Base-by-base conservation (phyloP, 2,888 invertebrate species). In the Malacosoma neustria region DNA sequence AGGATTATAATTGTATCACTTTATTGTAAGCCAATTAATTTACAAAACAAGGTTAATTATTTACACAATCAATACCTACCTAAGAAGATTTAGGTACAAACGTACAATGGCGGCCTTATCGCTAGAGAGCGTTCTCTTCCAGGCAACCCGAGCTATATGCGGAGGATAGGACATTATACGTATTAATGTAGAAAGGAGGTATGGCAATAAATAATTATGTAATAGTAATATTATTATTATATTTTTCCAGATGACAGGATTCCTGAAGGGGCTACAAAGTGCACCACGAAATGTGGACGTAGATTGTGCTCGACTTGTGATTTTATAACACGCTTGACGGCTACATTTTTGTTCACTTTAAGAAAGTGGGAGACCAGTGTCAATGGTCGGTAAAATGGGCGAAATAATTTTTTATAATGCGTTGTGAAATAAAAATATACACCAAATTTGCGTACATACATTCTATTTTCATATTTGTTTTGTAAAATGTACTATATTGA, bases 161-260 rank as follows among this genome's bases (percentile, higher is more conserved):
- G n/a, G n/a, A n/a, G n/a, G n/a, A n/a, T n/a, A n/a, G n/a, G n/a
- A n/a, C n/a, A n/a, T n/a, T n/a, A n/a, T n/a, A n/a, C n/a, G n/a
- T n/a, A n/a, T n/a, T n/a, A n/a, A n/a, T n/a, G n/a, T n/a, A n/a
- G n/a, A n/a, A n/a, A n/a, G n/a, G n/a, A n/a, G n/a, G n/a, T n/a
- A n/a, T n/a, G n/a, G n/a, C n/a, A n/a, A n/a, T n/a, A n/a, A n/a
- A n/a, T n/a, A n/a, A n/a, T n/a, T n/a, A n/a, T n/a, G n/a, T n/a
- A n/a, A n/a, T n/a, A n/a, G n/a, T n/a, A n/a, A n/a, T n/a, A n/a
- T n/a, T n/a, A n/a, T n/a, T n/a, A n/a, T n/a, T n/a, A n/a, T n/a
- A n/a, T n/a, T n/a, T 48, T 85, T 77, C 14, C 84, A 85, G 85
- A 85, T 85, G 85, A 84, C 84, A 82, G 70, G 71, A 67, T 49